A percentile compares a stretch with the other conserved stretches of the same genome.
Conservation (phyloP, 2,113 vertebrate genomes). For the Labeo catla region DNA sequence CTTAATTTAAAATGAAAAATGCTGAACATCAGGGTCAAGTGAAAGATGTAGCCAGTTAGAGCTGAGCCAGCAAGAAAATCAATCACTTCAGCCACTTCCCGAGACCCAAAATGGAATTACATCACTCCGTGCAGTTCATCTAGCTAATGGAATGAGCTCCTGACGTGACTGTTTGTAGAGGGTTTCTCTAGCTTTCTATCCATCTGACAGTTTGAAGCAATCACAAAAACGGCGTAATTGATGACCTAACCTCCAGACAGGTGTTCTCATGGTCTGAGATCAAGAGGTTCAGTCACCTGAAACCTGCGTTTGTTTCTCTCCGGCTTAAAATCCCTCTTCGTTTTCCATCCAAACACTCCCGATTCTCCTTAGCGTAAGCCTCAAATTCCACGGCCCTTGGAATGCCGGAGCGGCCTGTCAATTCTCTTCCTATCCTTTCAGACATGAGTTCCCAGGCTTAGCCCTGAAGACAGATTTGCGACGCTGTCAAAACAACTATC, state of each 20-base stretch:
- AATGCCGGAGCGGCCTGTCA: constrained; percentile 79
- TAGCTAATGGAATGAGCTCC: constrained; percentile 44
- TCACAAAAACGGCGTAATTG: neutral
- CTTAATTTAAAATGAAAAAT: constrained; percentile 25
- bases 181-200: neutral
- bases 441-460: constrained; percentile 73
- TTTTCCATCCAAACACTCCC: neutral
- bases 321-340: constrained; percentile 63
- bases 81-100: constrained; percentile 11
- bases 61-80: constrained; percentile 37
- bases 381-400: constrained; percentile 78
- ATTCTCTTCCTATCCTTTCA: constrained; percentile 75
- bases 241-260: neutral
- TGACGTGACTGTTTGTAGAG: neutral
- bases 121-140: constrained; percentile 23
- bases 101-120: constrained; percentile 9
- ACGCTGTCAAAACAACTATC: constrained; percentile 68
- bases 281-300: neutral
- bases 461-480: constrained; percentile 70
- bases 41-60: neutral
- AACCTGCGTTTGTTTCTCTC: constrained; percentile 42
- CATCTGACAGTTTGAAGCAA: neutral
- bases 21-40: neutral
- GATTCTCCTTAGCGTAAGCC: constrained; percentile 67
- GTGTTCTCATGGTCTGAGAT: neutral